Percentiles rank a stretch among this genome's conserved stretches.
Conservation (phyloP, 2,113 vertebrate species). For the Oceanites oceanicus region DNA sequence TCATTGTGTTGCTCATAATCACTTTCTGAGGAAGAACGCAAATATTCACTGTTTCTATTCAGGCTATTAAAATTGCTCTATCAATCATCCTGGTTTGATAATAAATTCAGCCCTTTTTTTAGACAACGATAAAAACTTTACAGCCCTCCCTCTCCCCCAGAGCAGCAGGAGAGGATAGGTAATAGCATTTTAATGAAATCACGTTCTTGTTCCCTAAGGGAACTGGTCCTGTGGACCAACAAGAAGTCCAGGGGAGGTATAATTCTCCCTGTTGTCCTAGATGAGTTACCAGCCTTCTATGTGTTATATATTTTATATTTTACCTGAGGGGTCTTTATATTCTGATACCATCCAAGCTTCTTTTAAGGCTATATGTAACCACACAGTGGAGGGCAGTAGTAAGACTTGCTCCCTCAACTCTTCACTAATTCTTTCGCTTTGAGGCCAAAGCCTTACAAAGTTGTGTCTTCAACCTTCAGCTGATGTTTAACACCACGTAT, state of each 20-base stretch:
- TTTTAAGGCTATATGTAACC: neutral
- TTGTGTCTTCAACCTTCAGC: neutral
- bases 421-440: neutral
- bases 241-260: neutral
- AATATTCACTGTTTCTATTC: slow-evolving; percentile 46
- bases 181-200: neutral
- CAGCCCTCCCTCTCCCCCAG: neutral
- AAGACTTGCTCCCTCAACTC: neutral
- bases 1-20: slow-evolving; percentile 63
- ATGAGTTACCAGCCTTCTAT: neutral
- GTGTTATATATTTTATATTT: neutral
- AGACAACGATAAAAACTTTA: slow-evolving; percentile 11
- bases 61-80: slow-evolving; percentile 60
- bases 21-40: slow-evolving; percentile 38
- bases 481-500: neutral
- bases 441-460: neutral
- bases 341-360: neutral
- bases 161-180: neutral
- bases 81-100: slow-evolving; percentile 29
- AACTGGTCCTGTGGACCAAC: neutral
- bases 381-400: neutral
- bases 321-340: neutral
- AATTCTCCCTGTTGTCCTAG: neutral
- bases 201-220: neutral
- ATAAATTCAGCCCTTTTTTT: slow-evolving; percentile 28